phyloP scores from a whole-genome alignment of 2,888 invertebrate genomes.

The Sesia bembeciformis region DNA sequence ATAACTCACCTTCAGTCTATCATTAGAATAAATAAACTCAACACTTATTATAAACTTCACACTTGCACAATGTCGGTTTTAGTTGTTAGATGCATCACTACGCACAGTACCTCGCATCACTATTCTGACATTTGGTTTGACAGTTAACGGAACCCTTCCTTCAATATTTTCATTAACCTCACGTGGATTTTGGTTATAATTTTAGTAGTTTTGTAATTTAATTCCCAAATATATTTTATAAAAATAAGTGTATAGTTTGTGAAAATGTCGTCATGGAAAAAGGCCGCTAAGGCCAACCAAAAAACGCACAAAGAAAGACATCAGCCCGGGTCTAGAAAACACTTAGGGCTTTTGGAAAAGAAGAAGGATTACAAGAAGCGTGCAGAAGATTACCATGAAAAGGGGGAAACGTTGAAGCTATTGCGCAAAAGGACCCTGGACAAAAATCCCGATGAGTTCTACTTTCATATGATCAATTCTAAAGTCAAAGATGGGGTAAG shows the following conservation, averaged over 20 bases:
- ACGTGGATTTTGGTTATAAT: too few species aligned
- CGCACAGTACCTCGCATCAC: too few species aligned
- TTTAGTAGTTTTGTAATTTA: too few species aligned
- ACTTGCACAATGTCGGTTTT: too few species aligned
- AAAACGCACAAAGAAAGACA: conserved; percentile 89
- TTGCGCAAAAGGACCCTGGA: conserved; percentile 89
- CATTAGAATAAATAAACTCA: neutral
- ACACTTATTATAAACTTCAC: too few species aligned
- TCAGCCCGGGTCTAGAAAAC: conserved; percentile 84
- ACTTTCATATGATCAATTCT: conserved; percentile 97
- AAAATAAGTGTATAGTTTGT: neutral
- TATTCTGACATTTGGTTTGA: too few species aligned
- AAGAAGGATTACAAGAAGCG: conserved; percentile 90
- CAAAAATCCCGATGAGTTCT: conserved; percentile 98
- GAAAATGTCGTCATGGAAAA: conserved; percentile 91
- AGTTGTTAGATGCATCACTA: too few species aligned
- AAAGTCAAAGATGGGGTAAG: conserved; percentile 76
- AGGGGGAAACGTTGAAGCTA: conserved; percentile 86
- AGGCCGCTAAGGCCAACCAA: conserved; percentile 88
- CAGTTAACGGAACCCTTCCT: too few species aligned
- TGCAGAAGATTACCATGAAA: conserved; percentile 86
- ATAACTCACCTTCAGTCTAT: neutral
- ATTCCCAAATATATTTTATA: neutral
- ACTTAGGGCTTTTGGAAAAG: conserved; percentile 89
- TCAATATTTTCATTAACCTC: too few species aligned